Conservation (phyloP, 2,888 invertebrate genomes). For the Mylabris sibirica region DNA sequence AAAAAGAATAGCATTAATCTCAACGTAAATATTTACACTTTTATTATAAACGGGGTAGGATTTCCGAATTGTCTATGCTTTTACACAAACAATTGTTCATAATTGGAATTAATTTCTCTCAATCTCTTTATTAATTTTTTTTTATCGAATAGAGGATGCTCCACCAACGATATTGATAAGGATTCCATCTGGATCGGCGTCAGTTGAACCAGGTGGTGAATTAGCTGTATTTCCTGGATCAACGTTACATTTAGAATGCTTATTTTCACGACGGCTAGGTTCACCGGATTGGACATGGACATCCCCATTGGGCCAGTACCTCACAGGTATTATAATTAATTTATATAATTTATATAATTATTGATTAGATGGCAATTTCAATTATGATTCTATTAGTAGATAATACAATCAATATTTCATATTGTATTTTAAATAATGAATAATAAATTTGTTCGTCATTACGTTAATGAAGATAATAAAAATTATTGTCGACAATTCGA, state of each 20-base stretch:
- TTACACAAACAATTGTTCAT: neutral
- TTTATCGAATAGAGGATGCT: conserved; percentile 71
- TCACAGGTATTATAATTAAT: conserved; percentile 68
- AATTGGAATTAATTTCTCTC: neutral
- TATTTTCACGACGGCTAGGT: conserved; percentile 77
- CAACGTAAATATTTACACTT: neutral
- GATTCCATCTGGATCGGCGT: conserved; percentile 79
- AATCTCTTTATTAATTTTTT: neutral
- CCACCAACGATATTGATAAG: conserved; percentile 83
- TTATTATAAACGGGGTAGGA: neutral
- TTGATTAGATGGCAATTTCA: neutral
- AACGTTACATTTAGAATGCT: conserved; percentile 82
- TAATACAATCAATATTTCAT: neutral
- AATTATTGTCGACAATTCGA: neutral
- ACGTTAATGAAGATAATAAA: too few species aligned
- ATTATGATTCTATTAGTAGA: neutral
- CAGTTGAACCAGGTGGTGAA: conserved; percentile 80
- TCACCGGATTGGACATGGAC: conserved; percentile 92
- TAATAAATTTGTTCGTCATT: too few species aligned
- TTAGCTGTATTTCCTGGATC: conserved; percentile 82
- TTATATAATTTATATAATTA: conserved; percentile 17
- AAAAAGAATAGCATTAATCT: neutral
- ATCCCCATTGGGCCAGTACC: conserved; percentile 78
- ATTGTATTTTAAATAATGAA: neutral
- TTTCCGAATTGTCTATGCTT: neutral